Evolutionary conservation across 1,140 invertebrate species (phyloP), one percentile per base, ranked within the genome.

Genomic region (Eupristina koningsbergeri): DNA sequence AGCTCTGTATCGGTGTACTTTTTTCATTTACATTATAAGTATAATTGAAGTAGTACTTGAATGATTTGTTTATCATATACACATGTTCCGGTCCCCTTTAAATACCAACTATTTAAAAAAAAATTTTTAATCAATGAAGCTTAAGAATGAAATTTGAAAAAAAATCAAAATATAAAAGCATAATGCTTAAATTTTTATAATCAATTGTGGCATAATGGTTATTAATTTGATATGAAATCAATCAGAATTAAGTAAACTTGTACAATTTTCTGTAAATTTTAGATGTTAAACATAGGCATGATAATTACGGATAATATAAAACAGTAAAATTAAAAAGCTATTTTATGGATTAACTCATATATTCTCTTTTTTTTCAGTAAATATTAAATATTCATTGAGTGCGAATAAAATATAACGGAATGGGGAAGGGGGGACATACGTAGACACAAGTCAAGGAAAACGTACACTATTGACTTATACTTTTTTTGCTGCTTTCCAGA

Each of bases 381-480:
- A 84, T 84, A 86, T 85, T 86, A 75, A 84, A 86, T 83, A 83
- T 74, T 86, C 80, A 76, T 86, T 85, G 82, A 83, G 81, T 81
- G 78, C 86, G 84, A 86, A 88, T 74, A 84, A 85, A 88, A 71
- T 84, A 84, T 81, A 86, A 84, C 85, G 86, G 84, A 88, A 87
- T 86, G 86, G 86, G 86, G 84, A 88, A 87, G 86, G 86, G 86
- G 84, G 83, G 77, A 86, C 63, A 86, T 71, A 84, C 73, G 71
- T 81, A 80, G 83, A 87, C 85, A 88, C 84, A 88, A 86, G 85
- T 90, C 85, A 86, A 83, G 86, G 69, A 91, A 88, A 89, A 90
- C 88, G 81, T 86, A 88, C 88, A 84, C 86, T 87, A 88, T 86
- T 85, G 74, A 85, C 79, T 85, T 85, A 71, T 81, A 85, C 74